Base-by-base conservation (phyloP, 1,140 invertebrate genomes). In the Drosophila kepulauana region DNA sequence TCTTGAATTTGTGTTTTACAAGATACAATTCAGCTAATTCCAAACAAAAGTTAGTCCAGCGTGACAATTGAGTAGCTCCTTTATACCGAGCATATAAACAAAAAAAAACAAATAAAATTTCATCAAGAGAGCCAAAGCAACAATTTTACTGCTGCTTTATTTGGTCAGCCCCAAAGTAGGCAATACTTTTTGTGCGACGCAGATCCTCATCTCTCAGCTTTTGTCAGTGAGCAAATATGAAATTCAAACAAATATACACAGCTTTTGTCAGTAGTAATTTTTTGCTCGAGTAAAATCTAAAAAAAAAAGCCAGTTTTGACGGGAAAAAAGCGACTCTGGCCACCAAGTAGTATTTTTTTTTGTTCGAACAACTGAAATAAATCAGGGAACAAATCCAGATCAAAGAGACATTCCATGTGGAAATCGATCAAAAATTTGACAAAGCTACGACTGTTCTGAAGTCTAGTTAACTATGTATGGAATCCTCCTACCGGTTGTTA, bases 1-100 rank as follows among this genome's bases (percentile, higher is more conserved):
- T 68, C 82, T 87, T 87, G 84, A 87, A 85, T 88, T 87, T 82
- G 82, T 87, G 85, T 88, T 87, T 84, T 87, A 87, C 82, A 88
- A 88, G 84, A 88, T 84, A 88, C 82, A 87, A 87, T 88, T 88
- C 81, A 75, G 75, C 85, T 86, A 86, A 86, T 88, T 86, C 84
- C 82, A 82, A 86, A 88, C 79, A 86, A 86, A 86, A 86, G 82
- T 86, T 86, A 88, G 84, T 88, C 82, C 72, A 82, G 79, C 79
- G 68, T 88, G 84, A 69, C 76, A 87, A 76, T 81, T 76, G 71
- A 71, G 73, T 73, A 82, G 65, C 81, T 85, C 66, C 66, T 81
- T 76, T 52, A 51, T 72, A 56, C 58, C 58, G 52, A 64, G 46
- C 75, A 75, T 41, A 63, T 25, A 25, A 25, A 25, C 20, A 20